These are phyloP conservation scores for Lottia gigantea DNA, from an alignment of 2,888 invertebrate genomes.

Conservation along the genomic window DNA sequence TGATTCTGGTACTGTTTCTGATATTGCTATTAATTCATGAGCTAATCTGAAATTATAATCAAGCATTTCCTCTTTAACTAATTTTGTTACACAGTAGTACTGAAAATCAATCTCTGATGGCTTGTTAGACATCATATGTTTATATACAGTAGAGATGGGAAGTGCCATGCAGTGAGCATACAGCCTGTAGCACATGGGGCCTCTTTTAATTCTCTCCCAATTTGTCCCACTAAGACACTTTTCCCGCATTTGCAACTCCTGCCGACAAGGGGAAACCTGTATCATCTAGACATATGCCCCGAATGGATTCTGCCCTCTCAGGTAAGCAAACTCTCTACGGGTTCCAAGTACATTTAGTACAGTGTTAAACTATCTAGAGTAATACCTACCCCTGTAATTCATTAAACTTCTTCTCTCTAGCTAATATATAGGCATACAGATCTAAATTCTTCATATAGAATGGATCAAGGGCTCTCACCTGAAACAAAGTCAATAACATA, in stretches of 20 bases:
- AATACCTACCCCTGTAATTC: constrained; percentile 73
- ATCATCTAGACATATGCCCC: constrained; percentile 7
- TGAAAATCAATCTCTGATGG: too few relatives aligned
- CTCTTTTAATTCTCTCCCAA: too few relatives aligned
- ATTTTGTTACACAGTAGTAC: too few relatives aligned
- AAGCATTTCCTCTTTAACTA: too few relatives aligned
- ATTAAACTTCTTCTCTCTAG: constrained; percentile 73
- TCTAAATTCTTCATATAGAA: constrained; percentile 75
- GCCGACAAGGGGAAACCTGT: not conserved
- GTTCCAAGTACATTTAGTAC: not conserved
- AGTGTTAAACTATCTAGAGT: not conserved
- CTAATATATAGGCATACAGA: constrained; percentile 75
- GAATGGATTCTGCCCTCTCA: constrained; percentile 16
- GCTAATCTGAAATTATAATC: constrained; percentile 68
- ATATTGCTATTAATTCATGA: constrained; percentile 69
- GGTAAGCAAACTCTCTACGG: not conserved
- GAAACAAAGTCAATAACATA: constrained; percentile 21
- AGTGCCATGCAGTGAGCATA: too few relatives aligned
- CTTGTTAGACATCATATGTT: too few relatives aligned
- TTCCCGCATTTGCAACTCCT: too few relatives aligned
- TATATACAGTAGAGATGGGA: too few relatives aligned
- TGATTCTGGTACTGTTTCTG: constrained; percentile 76
- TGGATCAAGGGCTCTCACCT: constrained; percentile 73
- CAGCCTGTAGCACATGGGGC: not conserved
- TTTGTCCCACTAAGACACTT: too few relatives aligned